phyloP scores from a whole-genome alignment of 1,140 invertebrate species.

The Pseudomyrmex flavicornis region DNA sequence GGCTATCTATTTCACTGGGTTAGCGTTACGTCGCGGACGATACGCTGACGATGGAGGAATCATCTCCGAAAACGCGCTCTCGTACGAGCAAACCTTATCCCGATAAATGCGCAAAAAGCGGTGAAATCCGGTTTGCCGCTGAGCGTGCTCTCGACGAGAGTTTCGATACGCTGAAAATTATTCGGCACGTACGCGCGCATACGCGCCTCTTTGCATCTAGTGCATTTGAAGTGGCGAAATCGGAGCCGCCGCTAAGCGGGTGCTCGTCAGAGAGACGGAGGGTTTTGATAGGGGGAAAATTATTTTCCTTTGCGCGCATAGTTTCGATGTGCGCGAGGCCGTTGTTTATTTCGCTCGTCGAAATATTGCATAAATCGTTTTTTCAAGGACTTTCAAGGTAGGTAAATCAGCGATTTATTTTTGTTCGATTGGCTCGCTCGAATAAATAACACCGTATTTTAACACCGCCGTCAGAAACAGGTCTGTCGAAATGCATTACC shows the following conservation, averaged over 20 bases:
- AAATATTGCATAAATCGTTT: constrained; percentile 5
- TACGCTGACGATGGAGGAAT: neutral
- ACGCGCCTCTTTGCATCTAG: constrained; percentile 57
- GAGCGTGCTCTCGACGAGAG: constrained; percentile 11
- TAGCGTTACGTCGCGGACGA: constrained; percentile 76
- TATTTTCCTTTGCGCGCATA: constrained; percentile 37
- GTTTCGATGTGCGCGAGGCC: constrained; percentile 34
- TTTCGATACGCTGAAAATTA: constrained; percentile 43
- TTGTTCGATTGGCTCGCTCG: neutral
- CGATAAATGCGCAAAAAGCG: constrained; percentile 12
- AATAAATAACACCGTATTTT: neutral
- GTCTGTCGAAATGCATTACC: neutral
- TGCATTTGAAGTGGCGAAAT: constrained; percentile 56
- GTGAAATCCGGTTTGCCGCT: constrained; percentile 10
- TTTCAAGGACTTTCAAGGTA: neutral
- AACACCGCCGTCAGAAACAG: neutral
- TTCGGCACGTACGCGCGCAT: constrained; percentile 36
- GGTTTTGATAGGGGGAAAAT: constrained; percentile 56
- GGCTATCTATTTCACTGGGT: constrained; percentile 83
- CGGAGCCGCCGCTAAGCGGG: constrained; percentile 54
- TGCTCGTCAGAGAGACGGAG: constrained; percentile 45
- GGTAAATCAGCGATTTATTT: constrained; percentile 18
- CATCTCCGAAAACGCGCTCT: constrained; percentile 43
- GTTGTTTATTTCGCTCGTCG: constrained; percentile 47
- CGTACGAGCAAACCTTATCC: neutral